phyloP scores from a whole-genome alignment of 2,113 vertebrate species.

The Ascaphus truei region DNA sequence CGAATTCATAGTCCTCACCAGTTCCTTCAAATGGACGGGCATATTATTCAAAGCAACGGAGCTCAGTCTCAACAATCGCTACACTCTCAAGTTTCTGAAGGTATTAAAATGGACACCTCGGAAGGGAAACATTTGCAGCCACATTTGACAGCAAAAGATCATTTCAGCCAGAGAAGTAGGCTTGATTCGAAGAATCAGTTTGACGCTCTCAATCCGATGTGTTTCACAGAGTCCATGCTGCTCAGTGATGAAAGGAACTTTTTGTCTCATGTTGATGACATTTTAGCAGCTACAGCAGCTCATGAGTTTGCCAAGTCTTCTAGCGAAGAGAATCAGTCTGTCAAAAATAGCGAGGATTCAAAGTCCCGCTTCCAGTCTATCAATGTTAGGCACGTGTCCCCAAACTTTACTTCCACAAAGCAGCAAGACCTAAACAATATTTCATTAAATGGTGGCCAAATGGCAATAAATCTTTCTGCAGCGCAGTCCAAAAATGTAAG shows the following conservation, averaged over 20 bases:
- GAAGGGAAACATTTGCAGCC: conserved; percentile 77
- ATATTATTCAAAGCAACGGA: conserved; percentile 71
- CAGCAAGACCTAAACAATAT: conserved; percentile 73
- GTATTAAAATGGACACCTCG: conserved; percentile 71
- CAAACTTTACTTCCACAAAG: conserved; percentile 70
- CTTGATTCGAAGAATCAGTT: conserved; percentile 90
- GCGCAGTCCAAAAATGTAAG: conserved; percentile 63
- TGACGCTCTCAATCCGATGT: conserved; percentile 86
- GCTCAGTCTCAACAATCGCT: conserved; percentile 70
- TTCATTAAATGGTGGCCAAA: conserved; percentile 79
- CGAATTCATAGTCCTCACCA: conserved; percentile 74
- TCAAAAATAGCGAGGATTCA: conserved; percentile 67
- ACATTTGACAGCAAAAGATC: conserved; percentile 70
- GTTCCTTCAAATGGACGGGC: conserved; percentile 85
- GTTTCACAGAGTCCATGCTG: conserved; percentile 92
- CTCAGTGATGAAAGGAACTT: conserved; percentile 91
- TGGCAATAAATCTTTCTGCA: conserved; percentile 70
- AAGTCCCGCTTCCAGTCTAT: conserved; percentile 81
- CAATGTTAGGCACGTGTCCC: conserved; percentile 74
- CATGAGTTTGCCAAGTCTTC: conserved; percentile 92
- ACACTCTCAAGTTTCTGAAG: conserved; percentile 71
- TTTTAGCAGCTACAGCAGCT: conserved; percentile 90
- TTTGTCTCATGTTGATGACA: conserved; percentile 93
- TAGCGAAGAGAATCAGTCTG: conserved; percentile 70
- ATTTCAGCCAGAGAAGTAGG: conserved; percentile 77